Evolutionary conservation across 2,797 vertebrate species (phyloP).

Genomic region (Coregonus ussuriensis): DNA sequence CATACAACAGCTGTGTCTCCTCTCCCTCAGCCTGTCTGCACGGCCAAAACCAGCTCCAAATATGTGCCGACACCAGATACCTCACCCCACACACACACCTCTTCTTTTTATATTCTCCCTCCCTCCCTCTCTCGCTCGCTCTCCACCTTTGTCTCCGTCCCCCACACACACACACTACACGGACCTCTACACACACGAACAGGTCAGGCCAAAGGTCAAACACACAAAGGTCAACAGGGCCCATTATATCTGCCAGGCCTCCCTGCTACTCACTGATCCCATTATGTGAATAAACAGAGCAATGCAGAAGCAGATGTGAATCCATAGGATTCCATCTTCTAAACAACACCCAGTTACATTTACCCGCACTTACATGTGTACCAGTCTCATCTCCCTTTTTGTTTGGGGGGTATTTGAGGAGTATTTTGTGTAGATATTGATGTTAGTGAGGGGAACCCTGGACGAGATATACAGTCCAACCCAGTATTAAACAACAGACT

Average conservation of each 20-base stretch:
- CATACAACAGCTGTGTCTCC: conserved; percentile 21
- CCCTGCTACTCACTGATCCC: conserved; percentile 31
- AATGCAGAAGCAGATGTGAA: conserved; percentile 27
- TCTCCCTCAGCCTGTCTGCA: conserved; percentile 19
- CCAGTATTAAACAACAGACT: not conserved
- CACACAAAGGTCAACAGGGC: conserved; percentile 48
- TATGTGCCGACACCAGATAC: conserved; percentile 32
- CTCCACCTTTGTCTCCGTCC: not conserved
- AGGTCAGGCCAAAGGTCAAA: conserved; percentile 45
- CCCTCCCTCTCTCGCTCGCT: not conserved
- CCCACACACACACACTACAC: conserved; percentile 18
- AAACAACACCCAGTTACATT: conserved; percentile 7
- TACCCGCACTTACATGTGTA: not conserved
- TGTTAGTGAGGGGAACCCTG: not conserved
- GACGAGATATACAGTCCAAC: conserved; percentile 21
- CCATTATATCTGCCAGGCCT: conserved; percentile 30
- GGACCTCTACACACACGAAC: conserved; percentile 21
- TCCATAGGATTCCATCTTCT: conserved; percentile 18
- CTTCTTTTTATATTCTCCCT: not conserved
- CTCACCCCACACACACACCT: conserved; percentile 29
- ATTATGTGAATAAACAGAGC: conserved; percentile 41
- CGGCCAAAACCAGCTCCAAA: conserved; percentile 35
- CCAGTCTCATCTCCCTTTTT: not conserved
- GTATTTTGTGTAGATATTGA: not conserved
- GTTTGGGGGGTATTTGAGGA: not conserved